phyloP scores from a whole-genome alignment of 2,888 invertebrate species.

The Nemurella pictetii region DNA sequence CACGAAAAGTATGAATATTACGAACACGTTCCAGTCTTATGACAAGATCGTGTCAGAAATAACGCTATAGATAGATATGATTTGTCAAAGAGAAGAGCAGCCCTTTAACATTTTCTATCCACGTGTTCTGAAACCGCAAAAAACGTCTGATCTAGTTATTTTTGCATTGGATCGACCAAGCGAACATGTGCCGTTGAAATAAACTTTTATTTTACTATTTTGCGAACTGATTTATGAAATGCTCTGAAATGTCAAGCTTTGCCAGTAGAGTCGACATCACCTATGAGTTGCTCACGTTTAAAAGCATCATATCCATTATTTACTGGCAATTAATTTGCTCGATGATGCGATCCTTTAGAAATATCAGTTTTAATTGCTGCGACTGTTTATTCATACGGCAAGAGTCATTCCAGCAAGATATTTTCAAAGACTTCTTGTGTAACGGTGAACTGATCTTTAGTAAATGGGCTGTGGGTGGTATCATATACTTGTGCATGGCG shows the following conservation, averaged over 20 bases:
- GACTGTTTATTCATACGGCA: neutral
- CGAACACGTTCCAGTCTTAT: neutral
- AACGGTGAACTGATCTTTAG: neutral
- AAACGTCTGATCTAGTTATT: neutral
- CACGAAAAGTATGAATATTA: neutral
- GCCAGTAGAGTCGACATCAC: neutral
- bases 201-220: neutral
- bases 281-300: neutral
- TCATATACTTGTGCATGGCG: neutral
- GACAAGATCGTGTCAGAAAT: neutral
- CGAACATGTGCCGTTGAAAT: neutral
- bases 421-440: neutral
- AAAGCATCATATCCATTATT: neutral
- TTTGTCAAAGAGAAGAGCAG: neutral
- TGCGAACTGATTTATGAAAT: neutral
- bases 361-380: neutral
- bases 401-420: neutral
- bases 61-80: neutral
- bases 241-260: neutral
- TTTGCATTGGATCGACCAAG: neutral
- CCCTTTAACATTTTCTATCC: neutral
- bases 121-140: neutral
- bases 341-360: neutral
- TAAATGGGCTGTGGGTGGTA: neutral
- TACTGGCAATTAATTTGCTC: conserved; percentile 10